Conservation (phyloP, 2,113 vertebrate species). For the Platysteira castanea region DNA sequence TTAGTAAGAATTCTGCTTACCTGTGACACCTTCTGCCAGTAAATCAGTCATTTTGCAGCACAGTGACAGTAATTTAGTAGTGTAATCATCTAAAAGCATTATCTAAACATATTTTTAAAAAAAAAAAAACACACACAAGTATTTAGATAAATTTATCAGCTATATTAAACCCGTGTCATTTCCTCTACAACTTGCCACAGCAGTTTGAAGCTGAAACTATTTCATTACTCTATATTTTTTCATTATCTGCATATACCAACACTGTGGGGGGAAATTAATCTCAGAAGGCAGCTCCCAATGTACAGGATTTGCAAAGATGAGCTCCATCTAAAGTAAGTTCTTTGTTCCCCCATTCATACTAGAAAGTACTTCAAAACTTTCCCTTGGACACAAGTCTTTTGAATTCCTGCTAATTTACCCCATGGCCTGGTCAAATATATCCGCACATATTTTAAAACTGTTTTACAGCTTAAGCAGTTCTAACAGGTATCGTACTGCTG, state of each 20-base stretch:
- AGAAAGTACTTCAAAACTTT: background rate
- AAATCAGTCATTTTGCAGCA: constrained; percentile 97
- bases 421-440: background rate
- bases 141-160: background rate
- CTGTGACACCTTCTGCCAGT: constrained; percentile 85
- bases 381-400: background rate
- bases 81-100: constrained; percentile 91
- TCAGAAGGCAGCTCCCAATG: background rate
- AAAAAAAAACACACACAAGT: constrained; percentile 11
- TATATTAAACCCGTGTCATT: background rate
- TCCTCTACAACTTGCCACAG: background rate
- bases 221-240: background rate
- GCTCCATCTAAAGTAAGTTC: background rate
- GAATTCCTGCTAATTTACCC: background rate
- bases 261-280: background rate
- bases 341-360: background rate
- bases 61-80: constrained; percentile 88
- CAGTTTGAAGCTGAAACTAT: background rate
- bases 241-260: background rate
- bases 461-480: background rate
- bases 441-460: background rate
- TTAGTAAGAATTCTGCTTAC: constrained; percentile 43
- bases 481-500: background rate
- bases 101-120: constrained; percentile 70
- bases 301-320: background rate